Evolutionary conservation across 2,888 invertebrate species (phyloP), one percentile per base, ranked within the genome.

Genomic region (Hirtodrosophila histrioides): DNA sequence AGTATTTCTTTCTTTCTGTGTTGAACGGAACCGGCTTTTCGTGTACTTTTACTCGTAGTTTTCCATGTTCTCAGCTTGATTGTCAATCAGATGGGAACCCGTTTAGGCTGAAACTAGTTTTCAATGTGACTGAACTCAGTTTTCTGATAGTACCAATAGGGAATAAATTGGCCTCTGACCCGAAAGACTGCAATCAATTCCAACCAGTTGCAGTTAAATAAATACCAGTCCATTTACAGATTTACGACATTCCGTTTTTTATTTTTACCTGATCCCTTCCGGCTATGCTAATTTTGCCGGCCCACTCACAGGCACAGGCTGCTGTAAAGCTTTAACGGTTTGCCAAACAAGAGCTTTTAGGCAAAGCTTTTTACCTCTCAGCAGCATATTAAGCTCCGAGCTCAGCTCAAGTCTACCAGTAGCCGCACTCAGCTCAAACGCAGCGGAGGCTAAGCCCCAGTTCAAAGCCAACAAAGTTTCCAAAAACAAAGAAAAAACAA

Each of bases 351-450:
- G 24, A 67, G 41, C 23, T 54, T 43, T 29, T n/a, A n/a, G n/a
- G 11, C 3, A 12, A 27, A 63, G 62, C 54, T 61, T 55, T 51
- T 17, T 8, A 35, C 51, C 53, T 37, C 24, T 41, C 23, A 46
- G 23, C 27, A 79, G 67, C 86, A 86, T 86, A 82, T 82, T 88
- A 86, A 83, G 84, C 73, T 85, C 27, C 40, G 51, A 50, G 36
- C 53, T 24, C 5, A 40, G 23, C 69, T 53, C 61, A 41, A 61
- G n/a, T 57, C 55, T 41, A 41, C 67, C 81, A 82, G 84, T 87
- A 31, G 49, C 39, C 56, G 80, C 46, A 41, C 83, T 65, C 62
- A 63, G 62, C 83, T 82, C 50, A 45, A 68, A 67, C 40, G 39
- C 37, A 69, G 60, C 76, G 46, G 72, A 49, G 4, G 50, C 12